Conservation (phyloP, 2,113 vertebrate species). For the Lampris incognitus region DNA sequence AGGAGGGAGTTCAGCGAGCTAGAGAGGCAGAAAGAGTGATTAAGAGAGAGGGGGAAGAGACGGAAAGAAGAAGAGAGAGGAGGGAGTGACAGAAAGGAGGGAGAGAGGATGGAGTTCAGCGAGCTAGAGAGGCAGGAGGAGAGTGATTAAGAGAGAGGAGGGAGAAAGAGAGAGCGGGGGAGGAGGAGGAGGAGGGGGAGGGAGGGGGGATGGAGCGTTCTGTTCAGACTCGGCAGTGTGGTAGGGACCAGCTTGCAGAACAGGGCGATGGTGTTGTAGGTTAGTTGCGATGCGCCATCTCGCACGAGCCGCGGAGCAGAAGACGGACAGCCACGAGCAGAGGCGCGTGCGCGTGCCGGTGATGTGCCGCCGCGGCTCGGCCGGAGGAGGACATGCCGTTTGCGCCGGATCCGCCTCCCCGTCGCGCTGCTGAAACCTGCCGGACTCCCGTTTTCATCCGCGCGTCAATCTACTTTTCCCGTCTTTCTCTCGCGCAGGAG, state of each 20-base stretch:
- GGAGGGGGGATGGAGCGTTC: no score
- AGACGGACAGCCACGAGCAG: slow-evolving; percentile 44
- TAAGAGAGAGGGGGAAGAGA: neutral
- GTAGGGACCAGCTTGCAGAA: no score
- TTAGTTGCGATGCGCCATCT: slow-evolving; percentile 45
- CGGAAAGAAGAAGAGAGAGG: slow-evolving; percentile 15
- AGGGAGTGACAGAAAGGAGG: neutral
- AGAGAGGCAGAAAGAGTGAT: no score
- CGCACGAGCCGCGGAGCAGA: slow-evolving; percentile 30
- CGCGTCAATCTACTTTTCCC: no score
- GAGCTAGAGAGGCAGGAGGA: neutral
- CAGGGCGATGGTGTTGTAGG: neutral
- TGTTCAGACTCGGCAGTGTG: no score
- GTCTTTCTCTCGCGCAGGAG: slow-evolving; percentile 40
- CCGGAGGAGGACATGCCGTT: neutral
- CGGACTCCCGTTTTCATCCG: no score
- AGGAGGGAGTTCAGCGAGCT: no score
- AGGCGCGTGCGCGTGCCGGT: slow-evolving; percentile 33
- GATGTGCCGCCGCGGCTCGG: slow-evolving; percentile 6
- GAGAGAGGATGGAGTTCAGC: neutral
- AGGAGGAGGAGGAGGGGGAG: neutral
- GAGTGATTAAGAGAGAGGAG: slow-evolving; percentile 36
- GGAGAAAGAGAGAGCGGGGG: slow-evolving; percentile 17
- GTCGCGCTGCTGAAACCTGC: no score
- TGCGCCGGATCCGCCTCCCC: no score